A percentile compares a stretch with the other conserved stretches of the same genome.
Evolutionary conservation across 2,888 invertebrate genomes (phyloP).

Genomic region (Acleris laterana): DNA sequence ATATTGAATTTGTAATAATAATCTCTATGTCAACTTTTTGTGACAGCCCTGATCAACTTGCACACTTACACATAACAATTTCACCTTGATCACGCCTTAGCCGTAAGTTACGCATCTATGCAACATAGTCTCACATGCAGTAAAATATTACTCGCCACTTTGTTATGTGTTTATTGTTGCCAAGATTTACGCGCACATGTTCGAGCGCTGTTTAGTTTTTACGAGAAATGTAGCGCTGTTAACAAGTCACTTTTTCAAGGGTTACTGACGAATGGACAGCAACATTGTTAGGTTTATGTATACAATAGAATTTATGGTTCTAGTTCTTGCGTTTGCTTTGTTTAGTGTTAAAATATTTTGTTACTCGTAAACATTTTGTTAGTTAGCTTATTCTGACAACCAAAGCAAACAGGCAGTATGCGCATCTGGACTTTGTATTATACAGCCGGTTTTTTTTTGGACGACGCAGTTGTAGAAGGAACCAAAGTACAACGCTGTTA

Average conservation of each 20-base stretch:
- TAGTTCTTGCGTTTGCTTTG: not conserved
- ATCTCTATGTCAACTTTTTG: no score
- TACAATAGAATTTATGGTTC: not conserved
- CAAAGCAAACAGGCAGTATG: no score
- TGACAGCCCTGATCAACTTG: no score
- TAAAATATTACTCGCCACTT: slow-evolving; percentile 29
- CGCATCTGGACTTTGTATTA: no score
- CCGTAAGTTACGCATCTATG: slow-evolving; percentile 6
- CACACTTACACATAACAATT: no score
- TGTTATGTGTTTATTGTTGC: slow-evolving; percentile 33
- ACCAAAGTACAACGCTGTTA: no score
- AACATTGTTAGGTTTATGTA: slow-evolving; percentile 9
- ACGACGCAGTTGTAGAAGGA: no score
- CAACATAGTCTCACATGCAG: slow-evolving; percentile 6
- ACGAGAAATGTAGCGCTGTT: slow-evolving; percentile 17
- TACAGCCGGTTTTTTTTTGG: no score
- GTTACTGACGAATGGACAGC: slow-evolving; percentile 1
- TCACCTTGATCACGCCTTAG: not conserved
- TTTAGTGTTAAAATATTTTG: no score
- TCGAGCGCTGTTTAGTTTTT: slow-evolving; percentile 24
- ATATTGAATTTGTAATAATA: no score
- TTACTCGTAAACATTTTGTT: no score
- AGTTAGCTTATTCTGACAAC: no score
- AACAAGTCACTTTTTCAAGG: slow-evolving; percentile 20
- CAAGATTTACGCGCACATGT: slow-evolving; percentile 25